Evolutionary conservation across 2,888 invertebrate species (phyloP), one percentile per base, ranked within the genome.

Genomic region (Hydraecia micacea): DNA sequence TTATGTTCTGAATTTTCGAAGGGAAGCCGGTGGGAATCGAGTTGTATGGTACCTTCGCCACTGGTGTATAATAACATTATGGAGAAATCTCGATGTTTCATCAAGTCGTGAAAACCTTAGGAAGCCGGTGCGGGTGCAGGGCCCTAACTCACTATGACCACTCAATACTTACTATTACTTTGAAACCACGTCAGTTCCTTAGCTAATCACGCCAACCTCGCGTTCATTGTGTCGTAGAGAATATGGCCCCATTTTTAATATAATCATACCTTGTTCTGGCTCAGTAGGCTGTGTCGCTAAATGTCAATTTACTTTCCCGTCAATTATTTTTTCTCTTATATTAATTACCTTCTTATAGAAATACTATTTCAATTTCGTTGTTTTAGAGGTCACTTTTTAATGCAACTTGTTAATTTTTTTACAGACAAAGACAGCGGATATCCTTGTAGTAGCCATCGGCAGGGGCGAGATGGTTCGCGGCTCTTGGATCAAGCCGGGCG

Each of bases 401-500:
- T 58, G 13, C 21, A 65, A 52, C 32, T 36, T 55, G 21, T 15
- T 15, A 9, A 25, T 1, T 39, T 21, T 63, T 18, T 13, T 83
- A 25, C 88, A 98, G 98, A 97, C 97, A 5, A 97, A 97, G 86
- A 97, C 97, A 87, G 99, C 99, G 15, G 99, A 99, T 93, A 99
- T 99, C 91, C 95, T 99, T 73, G 99, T 99, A n/a, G 99, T 99
- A 46, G 99, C 98, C 0, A 99, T 99, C 90, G 99, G 99, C 0
- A 97, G 98, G 89, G 97, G 99, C 1, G 98, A 99, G 95, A 97
- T 99, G 97, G 99, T 99, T 3, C 98, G 98, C 93, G 99, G 98
- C 0, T 98, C 98, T 84, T 99, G 99, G 99, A 98, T 99, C 88
- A 99, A 99, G 95, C 99, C 99, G 0, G 99, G 99, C 8, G 99